Percentiles rank a stretch among this genome's conserved stretches.
Evolutionary conservation across 2,888 invertebrate species (phyloP).

Genomic region (Nudaria mundana): DNA sequence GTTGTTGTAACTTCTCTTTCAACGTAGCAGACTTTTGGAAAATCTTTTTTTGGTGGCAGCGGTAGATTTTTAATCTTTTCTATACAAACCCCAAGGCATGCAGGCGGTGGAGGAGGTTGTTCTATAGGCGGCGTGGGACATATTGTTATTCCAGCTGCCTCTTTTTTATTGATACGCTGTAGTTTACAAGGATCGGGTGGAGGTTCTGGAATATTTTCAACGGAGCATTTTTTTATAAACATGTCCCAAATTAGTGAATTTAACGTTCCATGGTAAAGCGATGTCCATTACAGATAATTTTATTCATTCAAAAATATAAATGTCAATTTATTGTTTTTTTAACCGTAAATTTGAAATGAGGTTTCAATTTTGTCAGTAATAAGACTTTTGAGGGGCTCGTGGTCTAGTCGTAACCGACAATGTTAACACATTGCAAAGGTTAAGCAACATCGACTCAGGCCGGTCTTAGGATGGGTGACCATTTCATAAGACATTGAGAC

Average conservation of each 20-base stretch:
- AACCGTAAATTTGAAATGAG: background rate
- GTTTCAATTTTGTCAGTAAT: no score
- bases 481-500: no score
- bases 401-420: no score
- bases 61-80: constrained; percentile 57
- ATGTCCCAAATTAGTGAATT: constrained; percentile 29
- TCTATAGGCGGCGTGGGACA: constrained; percentile 42
- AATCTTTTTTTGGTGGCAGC: constrained; percentile 11
- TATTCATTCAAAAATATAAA: background rate
- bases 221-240: constrained; percentile 50
- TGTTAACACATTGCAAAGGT: no score
- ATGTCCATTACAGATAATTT: background rate
- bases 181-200: constrained; percentile 43
- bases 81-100: constrained; percentile 50
- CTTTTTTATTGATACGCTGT: constrained; percentile 39
- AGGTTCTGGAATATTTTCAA: constrained; percentile 33
- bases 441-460: no score
- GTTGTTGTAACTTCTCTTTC: constrained; percentile 38
- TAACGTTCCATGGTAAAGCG: background rate
- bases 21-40: constrained; percentile 41
- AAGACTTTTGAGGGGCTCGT: no score
- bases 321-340: background rate
- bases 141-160: constrained; percentile 49
- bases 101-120: constrained; percentile 34
- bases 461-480: no score